Base-by-base conservation (phyloP, 2,888 invertebrate species). In the Campoletis raptor region DNA sequence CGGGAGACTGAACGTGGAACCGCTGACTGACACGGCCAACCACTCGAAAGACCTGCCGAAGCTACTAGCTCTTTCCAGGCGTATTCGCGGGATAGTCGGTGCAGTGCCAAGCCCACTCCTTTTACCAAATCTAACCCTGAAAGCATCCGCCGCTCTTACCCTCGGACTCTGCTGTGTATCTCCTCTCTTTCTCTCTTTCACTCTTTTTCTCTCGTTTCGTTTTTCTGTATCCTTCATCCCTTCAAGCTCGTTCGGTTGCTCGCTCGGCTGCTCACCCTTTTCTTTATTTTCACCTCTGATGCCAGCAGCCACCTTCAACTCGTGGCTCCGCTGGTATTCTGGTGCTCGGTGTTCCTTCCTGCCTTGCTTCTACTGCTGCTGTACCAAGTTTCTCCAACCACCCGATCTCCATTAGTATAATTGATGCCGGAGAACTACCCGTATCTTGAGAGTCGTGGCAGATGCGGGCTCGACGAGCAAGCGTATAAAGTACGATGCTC, bases 371-470 rank as follows among this genome's bases (percentile, higher is more conserved):
- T 74, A 37, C 74, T 66, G 36, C 84, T 64, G 86, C 85, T 85
- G 82, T 83, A 76, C 81, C 86, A 74, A 54, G 67, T 76, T 85
- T 72, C 84, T 84, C 73, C 87, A 78, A 86, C 83, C 86, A 85
- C 86, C 90, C 91, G 90, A 91, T 93, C 90, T 92, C 93, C 94
- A 94, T 94, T 94, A 94, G 94, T 93, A 93, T 94, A 94, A 94
- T 94, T 94, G 82, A 82, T 82, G 93, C 93, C 90, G 89, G 90
- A 89, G 91, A 91, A 92, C 91, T 92, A 92, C 92, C 92, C 91
- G 92, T 91, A 92, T 92, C 92, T 91, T 90, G 90, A 88, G 89
- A 89, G 54, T 88, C 77, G 74, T 87, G 88, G 87, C 83, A 86
- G 90, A 92, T 92, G 91, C 91, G 91, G 92, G 92, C 89, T 89